Percentiles rank a stretch among this genome's conserved stretches.
Conservation (phyloP, 2,888 invertebrate genomes). For the Antheraea yamamai region DNA sequence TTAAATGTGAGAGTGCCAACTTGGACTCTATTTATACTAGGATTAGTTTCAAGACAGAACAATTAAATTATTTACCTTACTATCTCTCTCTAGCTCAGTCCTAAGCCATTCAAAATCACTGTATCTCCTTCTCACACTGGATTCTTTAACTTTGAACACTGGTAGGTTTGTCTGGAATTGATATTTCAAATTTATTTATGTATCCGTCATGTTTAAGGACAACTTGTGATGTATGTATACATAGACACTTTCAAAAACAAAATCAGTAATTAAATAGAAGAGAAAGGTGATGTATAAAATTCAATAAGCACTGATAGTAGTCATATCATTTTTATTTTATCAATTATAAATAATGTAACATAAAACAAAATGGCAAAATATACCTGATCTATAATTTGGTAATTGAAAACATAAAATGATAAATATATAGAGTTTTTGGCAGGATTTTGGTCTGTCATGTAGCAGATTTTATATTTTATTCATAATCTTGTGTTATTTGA, state of each 20-base stretch:
- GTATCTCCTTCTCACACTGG: constrained; percentile 97
- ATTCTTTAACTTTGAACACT: constrained; percentile 99
- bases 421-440: no score
- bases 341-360: background rate
- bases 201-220: no score
- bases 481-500: no score
- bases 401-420: no score
- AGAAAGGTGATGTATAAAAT: background rate
- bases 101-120: constrained; percentile 99
- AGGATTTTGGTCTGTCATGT: no score
- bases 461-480: no score
- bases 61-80: constrained; percentile 87
- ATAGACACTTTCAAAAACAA: background rate
- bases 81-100: constrained; percentile 99
- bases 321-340: background rate
- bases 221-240: no score
- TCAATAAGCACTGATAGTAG: background rate
- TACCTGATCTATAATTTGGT: no score
- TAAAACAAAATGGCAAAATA: no score
- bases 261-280: background rate
- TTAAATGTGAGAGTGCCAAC: background rate
- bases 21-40: background rate
- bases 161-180: constrained; percentile 96
- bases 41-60: background rate
- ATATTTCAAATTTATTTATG: background rate